Conservation (phyloP, 1,140 invertebrate species). For the Augochlora pura region DNA sequence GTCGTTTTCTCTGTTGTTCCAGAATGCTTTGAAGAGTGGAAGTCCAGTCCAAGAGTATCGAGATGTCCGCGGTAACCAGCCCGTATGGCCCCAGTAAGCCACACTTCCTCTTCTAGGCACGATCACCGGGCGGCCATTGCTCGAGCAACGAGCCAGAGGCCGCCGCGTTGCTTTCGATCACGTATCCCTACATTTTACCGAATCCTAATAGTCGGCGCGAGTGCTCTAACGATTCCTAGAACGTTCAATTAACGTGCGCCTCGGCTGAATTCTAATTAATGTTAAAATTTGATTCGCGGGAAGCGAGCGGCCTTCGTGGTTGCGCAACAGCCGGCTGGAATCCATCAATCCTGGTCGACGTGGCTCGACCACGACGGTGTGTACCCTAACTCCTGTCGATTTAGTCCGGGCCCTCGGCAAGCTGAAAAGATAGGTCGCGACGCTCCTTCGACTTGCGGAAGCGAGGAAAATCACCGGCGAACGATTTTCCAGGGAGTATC, state of each 20-base stretch:
- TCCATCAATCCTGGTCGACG: constrained; percentile 3
- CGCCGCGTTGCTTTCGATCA: constrained; percentile 8
- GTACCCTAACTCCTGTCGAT: no score
- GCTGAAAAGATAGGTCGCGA: no score
- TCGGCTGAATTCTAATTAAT: constrained; percentile 56
- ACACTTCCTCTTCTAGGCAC: constrained; percentile 12
- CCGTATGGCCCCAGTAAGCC: constrained; percentile 80
- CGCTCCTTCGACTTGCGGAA: no score
- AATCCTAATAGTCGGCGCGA: constrained; percentile 22
- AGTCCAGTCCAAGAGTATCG: constrained; percentile 67
- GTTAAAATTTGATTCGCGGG: constrained; percentile 58
- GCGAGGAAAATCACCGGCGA: no score
- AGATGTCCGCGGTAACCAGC: constrained; percentile 80
- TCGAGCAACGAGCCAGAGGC: background rate
- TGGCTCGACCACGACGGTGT: no score
- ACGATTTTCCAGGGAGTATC: no score
- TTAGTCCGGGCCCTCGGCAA: no score
- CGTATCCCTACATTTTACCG: constrained; percentile 34
- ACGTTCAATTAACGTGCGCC: constrained; percentile 36
- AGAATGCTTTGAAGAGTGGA: constrained; percentile 75
- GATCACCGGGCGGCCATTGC: background rate
- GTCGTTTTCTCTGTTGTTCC: constrained; percentile 64
- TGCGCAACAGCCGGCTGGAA: background rate
- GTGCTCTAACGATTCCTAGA: constrained; percentile 29
- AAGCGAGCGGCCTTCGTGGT: constrained; percentile 31